Base-by-base conservation (phyloP, 2,888 invertebrate species). In the Ditula angustiorana region DNA sequence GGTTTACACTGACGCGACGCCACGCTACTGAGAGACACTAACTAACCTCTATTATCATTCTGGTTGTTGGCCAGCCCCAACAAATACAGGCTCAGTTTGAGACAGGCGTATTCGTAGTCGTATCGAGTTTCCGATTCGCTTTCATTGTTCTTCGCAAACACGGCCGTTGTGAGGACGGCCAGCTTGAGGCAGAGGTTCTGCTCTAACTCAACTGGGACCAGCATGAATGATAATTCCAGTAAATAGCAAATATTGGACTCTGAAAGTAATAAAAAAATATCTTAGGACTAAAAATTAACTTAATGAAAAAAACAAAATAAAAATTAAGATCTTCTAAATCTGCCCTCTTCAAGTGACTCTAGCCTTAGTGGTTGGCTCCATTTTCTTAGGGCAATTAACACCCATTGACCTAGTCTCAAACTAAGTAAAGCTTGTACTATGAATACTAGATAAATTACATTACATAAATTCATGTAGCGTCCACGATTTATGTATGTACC, bases 31-130 rank as follows among this genome's bases (percentile, higher is more conserved):
- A n/a, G n/a, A n/a, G n/a, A n/a, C n/a, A n/a, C n/a, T n/a, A n/a
- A 19, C 69, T 71, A 72, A 91, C 92, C 88, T 82, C 87, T 81
- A 60, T 84, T 84, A 73, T 91, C 89, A 59, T 85, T 83, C 37
- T 87, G 81, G 19, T 79, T 81, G 30, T 77, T 76, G 2, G 87
- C 80, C 52, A 89, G 37, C 4, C 79, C 83, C 62, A 92, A 67
- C 19, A 92, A 68, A 70, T 86, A 81, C 23, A 88, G 58, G n/a
- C 87, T 77, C 1, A 92, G 69, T 55, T 86, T 90, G 61, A 92
- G 73, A 26, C 88, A 89, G 1, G 84, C 88, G 37, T 81, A 87
- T 67, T 91, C 82, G 60, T 81, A 89, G 53, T 86, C 82, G 61
- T 75, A 72, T 41, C 70, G 79, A 0, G 70, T 37, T 5, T 75